Percentiles rank a stretch among this genome's conserved stretches.
Conservation (phyloP, 1,140 invertebrate genomes). For the Centruroides sculpturatus region DNA sequence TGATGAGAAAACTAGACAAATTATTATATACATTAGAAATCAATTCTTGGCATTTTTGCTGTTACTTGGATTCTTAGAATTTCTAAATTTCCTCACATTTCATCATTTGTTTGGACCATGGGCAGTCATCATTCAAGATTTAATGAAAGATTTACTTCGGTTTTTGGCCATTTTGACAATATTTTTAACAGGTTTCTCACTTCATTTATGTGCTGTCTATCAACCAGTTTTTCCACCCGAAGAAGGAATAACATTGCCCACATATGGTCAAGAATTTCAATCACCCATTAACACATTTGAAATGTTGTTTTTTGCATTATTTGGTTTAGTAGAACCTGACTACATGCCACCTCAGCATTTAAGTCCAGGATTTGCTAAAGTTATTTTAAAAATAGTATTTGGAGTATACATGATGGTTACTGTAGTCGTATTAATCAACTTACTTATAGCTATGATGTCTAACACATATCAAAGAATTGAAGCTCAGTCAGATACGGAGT, state of each 20-base stretch:
- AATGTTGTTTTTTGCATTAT: constrained; percentile 93
- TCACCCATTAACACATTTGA: constrained; percentile 83
- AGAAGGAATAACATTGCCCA: constrained; percentile 12
- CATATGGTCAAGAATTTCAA: constrained; percentile 47
- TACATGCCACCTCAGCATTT: constrained; percentile 39
- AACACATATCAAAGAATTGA: constrained; percentile 97
- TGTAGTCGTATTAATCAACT: constrained; percentile 92
- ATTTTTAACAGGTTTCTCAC: constrained; percentile 96
- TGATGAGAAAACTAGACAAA: constrained; percentile 8
- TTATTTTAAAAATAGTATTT: constrained; percentile 51
- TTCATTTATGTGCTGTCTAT: constrained; percentile 53
- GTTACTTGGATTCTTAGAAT: constrained; percentile 91
- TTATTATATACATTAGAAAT: constrained; percentile 72
- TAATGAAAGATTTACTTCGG: constrained; percentile 58
- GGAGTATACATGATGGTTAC: constrained; percentile 95
- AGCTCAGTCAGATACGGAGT: constrained; percentile 99
- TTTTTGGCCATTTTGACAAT: constrained; percentile 94
- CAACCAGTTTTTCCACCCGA: constrained; percentile 22
- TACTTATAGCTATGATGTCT: constrained; percentile 99
- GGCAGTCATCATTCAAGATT: constrained; percentile 50
- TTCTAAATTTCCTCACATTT: constrained; percentile 92
- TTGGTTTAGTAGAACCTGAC: constrained; percentile 82
- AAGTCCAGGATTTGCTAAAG: constrained; percentile 36
- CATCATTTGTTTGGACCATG: constrained; percentile 98
- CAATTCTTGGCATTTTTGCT: constrained; percentile 90